phyloP scores from a whole-genome alignment of 2,113 vertebrate genomes.

The Clarias macrocephalus region DNA sequence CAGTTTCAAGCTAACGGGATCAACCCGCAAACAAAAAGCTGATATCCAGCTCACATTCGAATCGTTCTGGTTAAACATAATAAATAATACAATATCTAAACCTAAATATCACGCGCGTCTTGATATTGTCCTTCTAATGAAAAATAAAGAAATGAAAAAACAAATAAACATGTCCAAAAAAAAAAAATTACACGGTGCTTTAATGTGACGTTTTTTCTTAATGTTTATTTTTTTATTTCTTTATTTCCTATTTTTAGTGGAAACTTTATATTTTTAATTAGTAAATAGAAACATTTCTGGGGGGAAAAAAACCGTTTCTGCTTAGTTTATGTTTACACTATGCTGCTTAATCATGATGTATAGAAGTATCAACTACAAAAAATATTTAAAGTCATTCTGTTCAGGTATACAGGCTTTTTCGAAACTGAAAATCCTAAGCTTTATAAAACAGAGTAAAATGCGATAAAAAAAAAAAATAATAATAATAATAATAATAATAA shows the following conservation, averaged over 20 bases:
- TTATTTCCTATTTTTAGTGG: not conserved
- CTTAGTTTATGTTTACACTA: not conserved
- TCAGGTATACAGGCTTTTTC: too few relatives aligned
- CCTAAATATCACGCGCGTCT: not conserved
- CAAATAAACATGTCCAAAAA: accelerated
- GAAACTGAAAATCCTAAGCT: not conserved
- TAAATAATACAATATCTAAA: not conserved
- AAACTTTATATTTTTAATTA: not conserved
- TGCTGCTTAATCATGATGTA: not conserved
- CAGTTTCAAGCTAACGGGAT: not conserved
- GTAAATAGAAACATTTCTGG: not conserved
- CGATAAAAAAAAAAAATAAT: not conserved
- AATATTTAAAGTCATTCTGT: too few relatives aligned
- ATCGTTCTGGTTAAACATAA: not conserved
- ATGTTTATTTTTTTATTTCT: not conserved
- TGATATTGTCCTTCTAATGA: not conserved
- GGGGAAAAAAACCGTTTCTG: too few relatives aligned
- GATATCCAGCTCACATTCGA: not conserved
- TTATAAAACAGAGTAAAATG: not conserved
- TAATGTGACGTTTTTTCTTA: too few relatives aligned
- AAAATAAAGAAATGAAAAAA: too few relatives aligned
- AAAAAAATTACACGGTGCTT: too few relatives aligned
- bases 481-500: not conserved
- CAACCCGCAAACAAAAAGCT: not conserved
- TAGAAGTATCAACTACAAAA: not conserved